Evolutionary conservation across 2,888 invertebrate species (phyloP).

Genomic region (Zeuzera pyrina): DNA sequence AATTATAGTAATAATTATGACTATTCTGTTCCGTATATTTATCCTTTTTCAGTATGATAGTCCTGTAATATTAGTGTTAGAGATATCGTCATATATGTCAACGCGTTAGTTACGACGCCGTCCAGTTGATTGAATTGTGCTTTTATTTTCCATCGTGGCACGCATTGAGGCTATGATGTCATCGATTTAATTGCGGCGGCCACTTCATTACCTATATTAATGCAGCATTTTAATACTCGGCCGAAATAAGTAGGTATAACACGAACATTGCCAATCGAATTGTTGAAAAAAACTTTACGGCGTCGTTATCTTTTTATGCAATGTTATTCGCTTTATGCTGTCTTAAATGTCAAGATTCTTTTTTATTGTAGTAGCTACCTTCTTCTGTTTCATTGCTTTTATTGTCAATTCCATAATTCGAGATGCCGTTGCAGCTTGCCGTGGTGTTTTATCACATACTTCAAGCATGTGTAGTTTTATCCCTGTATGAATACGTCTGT

Average conservation of each 20-base stretch:
- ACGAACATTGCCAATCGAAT: slow-evolving; percentile 24
- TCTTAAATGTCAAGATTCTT: slow-evolving; percentile 46
- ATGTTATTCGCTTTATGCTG: slow-evolving; percentile 30
- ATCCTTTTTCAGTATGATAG: too few relatives aligned
- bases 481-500: slow-evolving; percentile 25
- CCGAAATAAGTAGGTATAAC: slow-evolving; percentile 25
- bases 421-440: slow-evolving; percentile 39
- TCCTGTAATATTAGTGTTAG: too few relatives aligned
- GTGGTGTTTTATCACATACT: slow-evolving; percentile 44
- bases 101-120: too few relatives aligned
- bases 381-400: too few relatives aligned
- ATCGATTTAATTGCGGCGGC: slow-evolving; percentile 61
- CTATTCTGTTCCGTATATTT: too few relatives aligned
- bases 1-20: too few relatives aligned
- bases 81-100: too few relatives aligned
- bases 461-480: slow-evolving; percentile 14
- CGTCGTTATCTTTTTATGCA: slow-evolving; percentile 40
- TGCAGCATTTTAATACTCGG: slow-evolving; percentile 35
- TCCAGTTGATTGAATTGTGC: slow-evolving; percentile 54
- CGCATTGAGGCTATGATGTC: slow-evolving; percentile 54
- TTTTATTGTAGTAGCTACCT: too few relatives aligned
- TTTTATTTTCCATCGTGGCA: slow-evolving; percentile 54
- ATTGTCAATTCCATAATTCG: too few relatives aligned
- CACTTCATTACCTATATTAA: slow-evolving; percentile 52
- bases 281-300: slow-evolving; percentile 40